Percentiles rank a stretch among this genome's conserved stretches.
Evolutionary conservation across 2,888 invertebrate species (phyloP).

Genomic region (Busseola fusca): DNA sequence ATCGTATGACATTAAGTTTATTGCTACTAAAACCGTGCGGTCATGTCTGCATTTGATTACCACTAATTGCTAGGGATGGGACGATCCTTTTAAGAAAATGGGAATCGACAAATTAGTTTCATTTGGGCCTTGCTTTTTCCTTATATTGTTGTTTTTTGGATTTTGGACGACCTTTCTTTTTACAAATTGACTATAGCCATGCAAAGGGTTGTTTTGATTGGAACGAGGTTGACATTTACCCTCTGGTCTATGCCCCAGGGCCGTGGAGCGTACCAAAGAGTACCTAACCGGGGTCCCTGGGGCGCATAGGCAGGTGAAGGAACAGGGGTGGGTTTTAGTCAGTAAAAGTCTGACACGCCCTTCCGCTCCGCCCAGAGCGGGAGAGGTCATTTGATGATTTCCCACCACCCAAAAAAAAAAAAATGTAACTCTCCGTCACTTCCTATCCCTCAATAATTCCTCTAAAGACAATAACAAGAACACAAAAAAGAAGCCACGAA

Average conservation of each 20-base stretch:
- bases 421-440: too few relatives aligned
- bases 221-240: not conserved
- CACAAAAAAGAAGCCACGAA: constrained; percentile 31
- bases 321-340: too few relatives aligned
- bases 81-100: constrained; percentile 18
- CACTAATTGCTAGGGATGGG: constrained; percentile 49
- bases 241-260: too few relatives aligned
- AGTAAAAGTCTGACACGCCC: too few relatives aligned
- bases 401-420: too few relatives aligned
- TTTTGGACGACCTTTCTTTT: not conserved
- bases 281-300: too few relatives aligned
- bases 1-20: constrained; percentile 36
- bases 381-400: too few relatives aligned
- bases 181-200: not conserved
- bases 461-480: constrained; percentile 23
- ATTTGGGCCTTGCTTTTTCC: not conserved
- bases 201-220: not conserved
- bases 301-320: too few relatives aligned
- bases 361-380: too few relatives aligned
- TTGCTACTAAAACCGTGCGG: constrained; percentile 37
- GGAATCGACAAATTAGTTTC: constrained; percentile 6
- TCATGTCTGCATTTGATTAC: constrained; percentile 52
- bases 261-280: too few relatives aligned
- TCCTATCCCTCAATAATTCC: constrained; percentile 6
- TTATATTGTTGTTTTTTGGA: not conserved